Conservation (phyloP, 2,888 invertebrate genomes). For the Macroteleia sp. region DNA sequence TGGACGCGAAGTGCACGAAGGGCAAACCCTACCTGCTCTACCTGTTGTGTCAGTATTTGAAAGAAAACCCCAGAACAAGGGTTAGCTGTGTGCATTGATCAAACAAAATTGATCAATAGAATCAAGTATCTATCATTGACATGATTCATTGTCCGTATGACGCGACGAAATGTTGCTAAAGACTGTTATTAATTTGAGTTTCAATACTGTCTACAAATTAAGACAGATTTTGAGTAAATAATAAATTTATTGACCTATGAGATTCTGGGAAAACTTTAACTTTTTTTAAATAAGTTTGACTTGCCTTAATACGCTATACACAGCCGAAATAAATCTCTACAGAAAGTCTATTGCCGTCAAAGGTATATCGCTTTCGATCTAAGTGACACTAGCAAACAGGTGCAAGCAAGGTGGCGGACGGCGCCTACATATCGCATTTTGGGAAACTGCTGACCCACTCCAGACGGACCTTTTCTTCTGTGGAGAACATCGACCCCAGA, state of each 20-base stretch:
- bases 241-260: constrained; percentile 14
- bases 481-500: constrained; percentile 65
- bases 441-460: constrained; percentile 75
- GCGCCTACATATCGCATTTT: constrained; percentile 72
- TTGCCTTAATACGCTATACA: too few relatives aligned
- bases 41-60: constrained; percentile 74
- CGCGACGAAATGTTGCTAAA: constrained; percentile 5
- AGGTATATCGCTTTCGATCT: constrained; percentile 26
- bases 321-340: constrained; percentile 18
- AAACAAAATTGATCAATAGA: constrained; percentile 76
- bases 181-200: constrained; percentile 18
- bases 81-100: constrained; percentile 59
- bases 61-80: constrained; percentile 62
- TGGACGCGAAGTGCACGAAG: constrained; percentile 47
- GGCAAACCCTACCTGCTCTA: constrained; percentile 72
- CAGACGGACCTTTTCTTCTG: constrained; percentile 62
- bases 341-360: constrained; percentile 9
- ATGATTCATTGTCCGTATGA: constrained; percentile 20
- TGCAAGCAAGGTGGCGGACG: constrained; percentile 58
- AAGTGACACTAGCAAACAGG: constrained; percentile 58
- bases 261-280: constrained; percentile 3
- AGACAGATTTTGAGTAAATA: constrained; percentile 21
- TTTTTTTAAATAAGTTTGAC: not conserved
- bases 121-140: constrained; percentile 80
- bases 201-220: constrained; percentile 4